These are phyloP conservation scores for Watsonalla cultraria DNA, from an alignment of 2,888 invertebrate genomes.

Conservation along the genomic window DNA sequence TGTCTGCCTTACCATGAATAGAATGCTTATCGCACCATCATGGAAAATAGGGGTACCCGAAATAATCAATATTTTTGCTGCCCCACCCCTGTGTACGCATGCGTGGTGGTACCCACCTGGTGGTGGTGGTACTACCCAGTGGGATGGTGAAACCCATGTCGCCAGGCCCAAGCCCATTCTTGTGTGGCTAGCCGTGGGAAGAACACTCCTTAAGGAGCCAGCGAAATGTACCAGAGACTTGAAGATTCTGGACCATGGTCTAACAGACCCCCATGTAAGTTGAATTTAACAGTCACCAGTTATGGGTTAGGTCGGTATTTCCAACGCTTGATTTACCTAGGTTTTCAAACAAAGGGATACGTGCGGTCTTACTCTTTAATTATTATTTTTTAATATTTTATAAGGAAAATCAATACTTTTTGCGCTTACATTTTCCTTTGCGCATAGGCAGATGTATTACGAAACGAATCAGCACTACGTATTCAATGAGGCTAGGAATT, in stretches of 20 bases:
- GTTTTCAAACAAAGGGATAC: background rate
- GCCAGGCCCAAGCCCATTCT: constrained; percentile 57
- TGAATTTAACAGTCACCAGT: constrained; percentile 1
- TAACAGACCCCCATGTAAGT: constrained; percentile 36
- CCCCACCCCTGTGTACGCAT: constrained; percentile 66
- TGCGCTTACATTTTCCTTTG: background rate
- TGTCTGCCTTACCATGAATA: constrained; percentile 58
- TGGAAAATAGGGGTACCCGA: constrained; percentile 54
- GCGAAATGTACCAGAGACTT: constrained; percentile 11
- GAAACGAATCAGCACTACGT: no score
- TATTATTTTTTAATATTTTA: background rate
- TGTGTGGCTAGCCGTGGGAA: constrained; percentile 33
- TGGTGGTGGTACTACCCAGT: constrained; percentile 64
- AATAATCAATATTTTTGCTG: constrained; percentile 68
- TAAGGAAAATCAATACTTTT: background rate
- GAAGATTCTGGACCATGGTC: constrained; percentile 11
- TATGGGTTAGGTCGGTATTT: background rate
- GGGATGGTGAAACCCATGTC: constrained; percentile 50
- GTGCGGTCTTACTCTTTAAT: background rate
- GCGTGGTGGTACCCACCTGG: constrained; percentile 57
- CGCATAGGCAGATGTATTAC: background rate
- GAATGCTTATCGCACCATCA: constrained; percentile 66
- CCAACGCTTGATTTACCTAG: no score
- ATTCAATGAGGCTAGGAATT: no score
- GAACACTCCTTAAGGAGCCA: constrained; percentile 22